Evolutionary conservation across 2,797 vertebrate species (phyloP).

Genomic region (Sebastes variabilis): DNA sequence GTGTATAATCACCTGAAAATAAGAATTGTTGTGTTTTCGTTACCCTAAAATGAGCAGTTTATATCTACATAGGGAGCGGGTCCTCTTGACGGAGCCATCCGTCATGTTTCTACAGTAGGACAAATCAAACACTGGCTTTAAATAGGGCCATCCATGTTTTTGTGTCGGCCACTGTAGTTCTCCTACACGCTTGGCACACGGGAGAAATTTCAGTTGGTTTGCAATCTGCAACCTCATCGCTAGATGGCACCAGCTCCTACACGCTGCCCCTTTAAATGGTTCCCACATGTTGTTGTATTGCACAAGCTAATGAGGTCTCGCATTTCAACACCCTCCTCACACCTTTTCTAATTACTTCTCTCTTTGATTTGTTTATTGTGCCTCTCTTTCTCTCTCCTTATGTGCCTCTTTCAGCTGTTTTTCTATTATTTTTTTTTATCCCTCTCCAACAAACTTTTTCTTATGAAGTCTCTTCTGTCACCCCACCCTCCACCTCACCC

Average conservation of each 20-base stretch:
- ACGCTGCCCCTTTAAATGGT: neutral
- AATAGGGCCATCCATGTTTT: too few relatives aligned
- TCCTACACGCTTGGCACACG: too few relatives aligned
- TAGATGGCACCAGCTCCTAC: too few relatives aligned
- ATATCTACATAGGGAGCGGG: too few relatives aligned
- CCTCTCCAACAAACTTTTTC: constrained; percentile 9
- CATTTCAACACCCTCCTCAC: neutral
- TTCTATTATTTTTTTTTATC: constrained; percentile 12
- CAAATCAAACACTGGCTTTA: too few relatives aligned
- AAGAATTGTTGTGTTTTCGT: too few relatives aligned
- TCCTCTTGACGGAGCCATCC: fast-evolving
- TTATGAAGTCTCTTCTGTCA: constrained; percentile 39
- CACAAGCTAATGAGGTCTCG: constrained; percentile 3
- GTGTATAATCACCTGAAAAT: too few relatives aligned
- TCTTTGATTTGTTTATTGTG: neutral
- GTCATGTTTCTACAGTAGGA: too few relatives aligned
- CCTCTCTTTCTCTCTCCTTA: neutral
- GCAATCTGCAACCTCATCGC: too few relatives aligned
- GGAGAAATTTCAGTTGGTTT: too few relatives aligned
- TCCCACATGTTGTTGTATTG: neutral
- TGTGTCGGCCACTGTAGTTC: too few relatives aligned
- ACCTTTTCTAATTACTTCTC: constrained; percentile 7
- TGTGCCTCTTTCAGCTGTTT: neutral
- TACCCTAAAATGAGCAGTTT: too few relatives aligned
- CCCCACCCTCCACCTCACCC: constrained; percentile 10